phyloP scores from a whole-genome alignment of 2,797 vertebrate genomes.

The Holocentrus rufus region DNA sequence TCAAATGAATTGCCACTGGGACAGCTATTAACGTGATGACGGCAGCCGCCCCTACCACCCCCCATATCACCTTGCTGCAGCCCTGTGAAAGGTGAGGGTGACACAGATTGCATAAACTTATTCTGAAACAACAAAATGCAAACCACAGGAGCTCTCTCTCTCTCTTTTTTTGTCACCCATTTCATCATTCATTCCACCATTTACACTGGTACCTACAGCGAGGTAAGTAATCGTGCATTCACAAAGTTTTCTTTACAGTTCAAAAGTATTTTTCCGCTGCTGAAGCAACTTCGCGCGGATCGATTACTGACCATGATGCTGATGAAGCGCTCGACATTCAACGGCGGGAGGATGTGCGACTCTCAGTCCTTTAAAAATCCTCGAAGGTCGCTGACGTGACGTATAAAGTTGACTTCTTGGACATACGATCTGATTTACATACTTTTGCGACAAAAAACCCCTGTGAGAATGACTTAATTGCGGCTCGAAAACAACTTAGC shows the following conservation, averaged over 20 bases:
- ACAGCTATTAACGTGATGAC: conserved; percentile 82
- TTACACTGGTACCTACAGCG: neutral
- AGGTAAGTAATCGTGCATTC: neutral
- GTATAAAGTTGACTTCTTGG: conserved; percentile 36
- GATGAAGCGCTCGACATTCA: conserved; percentile 38
- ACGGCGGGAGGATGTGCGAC: conserved; percentile 29
- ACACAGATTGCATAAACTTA: conserved; percentile 42
- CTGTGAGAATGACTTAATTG: conserved; percentile 10
- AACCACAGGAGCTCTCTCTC: neutral
- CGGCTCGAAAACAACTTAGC: conserved; percentile 27
- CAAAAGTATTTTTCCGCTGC: neutral
- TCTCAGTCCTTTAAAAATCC: conserved; percentile 52
- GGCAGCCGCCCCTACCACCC: conserved; percentile 74
- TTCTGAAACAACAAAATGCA: neutral
- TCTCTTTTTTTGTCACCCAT: no score
- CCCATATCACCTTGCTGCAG: conserved; percentile 77
- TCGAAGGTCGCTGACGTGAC: conserved; percentile 46
- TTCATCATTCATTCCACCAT: neutral
- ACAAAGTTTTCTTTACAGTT: neutral
- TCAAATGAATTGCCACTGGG: conserved; percentile 76
- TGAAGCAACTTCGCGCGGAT: neutral
- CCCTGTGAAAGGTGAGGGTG: conserved; percentile 69
- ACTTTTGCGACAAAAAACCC: neutral
- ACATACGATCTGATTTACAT: conserved; percentile 34
- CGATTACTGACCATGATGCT: conserved; percentile 80